These are phyloP conservation scores for Stigmatopora argus DNA, from an alignment of 2,113 vertebrate species.

Conservation along the genomic window DNA sequence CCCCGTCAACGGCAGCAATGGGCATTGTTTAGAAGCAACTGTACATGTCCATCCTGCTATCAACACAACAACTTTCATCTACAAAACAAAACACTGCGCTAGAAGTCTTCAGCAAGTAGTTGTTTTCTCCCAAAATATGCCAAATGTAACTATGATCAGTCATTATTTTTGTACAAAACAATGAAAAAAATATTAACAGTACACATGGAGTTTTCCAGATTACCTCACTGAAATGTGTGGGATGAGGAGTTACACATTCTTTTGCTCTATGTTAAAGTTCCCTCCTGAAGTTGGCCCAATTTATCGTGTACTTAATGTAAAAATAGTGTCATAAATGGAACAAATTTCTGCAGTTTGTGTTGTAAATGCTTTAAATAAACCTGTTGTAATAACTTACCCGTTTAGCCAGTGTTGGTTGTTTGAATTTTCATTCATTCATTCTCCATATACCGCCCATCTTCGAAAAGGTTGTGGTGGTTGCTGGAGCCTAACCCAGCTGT, in stretches of 20 bases:
- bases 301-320: constrained; percentile 19
- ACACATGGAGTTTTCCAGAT: background rate
- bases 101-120: background rate
- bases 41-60: background rate
- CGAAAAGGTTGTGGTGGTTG: too few relatives aligned
- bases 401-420: background rate
- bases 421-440: background rate
- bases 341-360: constrained; percentile 48
- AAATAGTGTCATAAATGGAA: constrained; percentile 16
- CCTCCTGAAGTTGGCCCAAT: background rate
- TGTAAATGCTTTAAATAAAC: constrained; percentile 65
- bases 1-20: constrained; percentile 34
- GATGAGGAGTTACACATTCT: background rate
- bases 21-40: constrained; percentile 73
- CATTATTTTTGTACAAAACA: background rate
- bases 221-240: background rate
- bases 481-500: too few relatives aligned
- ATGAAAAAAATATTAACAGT: background rate
- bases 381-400: constrained; percentile 22
- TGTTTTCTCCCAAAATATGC: background rate
- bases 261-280: background rate
- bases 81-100: too few relatives aligned
- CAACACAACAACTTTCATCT: background rate
- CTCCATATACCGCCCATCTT: too few relatives aligned
- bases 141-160: background rate